Evolutionary conservation across 1,140 invertebrate genomes (phyloP).

Genomic region (Hycleus phaleratus): DNA sequence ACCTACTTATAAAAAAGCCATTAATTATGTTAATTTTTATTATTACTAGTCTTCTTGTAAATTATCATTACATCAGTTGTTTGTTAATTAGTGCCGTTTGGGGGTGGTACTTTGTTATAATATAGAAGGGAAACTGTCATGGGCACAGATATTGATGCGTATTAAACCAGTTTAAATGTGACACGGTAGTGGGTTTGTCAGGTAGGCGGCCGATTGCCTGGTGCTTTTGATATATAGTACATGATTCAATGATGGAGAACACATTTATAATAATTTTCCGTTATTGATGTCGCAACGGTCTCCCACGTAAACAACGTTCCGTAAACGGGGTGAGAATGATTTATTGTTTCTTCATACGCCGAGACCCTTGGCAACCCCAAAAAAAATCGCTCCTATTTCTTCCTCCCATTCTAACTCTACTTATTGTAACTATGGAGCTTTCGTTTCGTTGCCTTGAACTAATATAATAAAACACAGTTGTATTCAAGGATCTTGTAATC

Average conservation of each 20-base stretch:
- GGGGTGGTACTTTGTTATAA: too few species aligned
- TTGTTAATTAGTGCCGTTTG: too few species aligned
- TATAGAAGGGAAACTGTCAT: too few species aligned
- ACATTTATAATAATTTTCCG: conserved; percentile 20
- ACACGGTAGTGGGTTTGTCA: conserved; percentile 14
- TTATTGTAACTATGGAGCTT: too few species aligned
- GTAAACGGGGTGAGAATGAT: conserved; percentile 4
- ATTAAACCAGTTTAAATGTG: background rate
- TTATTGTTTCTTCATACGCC: conserved; percentile 3
- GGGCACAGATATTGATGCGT: conserved; percentile 5
- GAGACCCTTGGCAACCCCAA: background rate
- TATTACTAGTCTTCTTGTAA: too few species aligned
- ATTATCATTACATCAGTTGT: too few species aligned
- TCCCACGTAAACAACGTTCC: conserved; percentile 8
- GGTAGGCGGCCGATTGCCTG: conserved; percentile 11
- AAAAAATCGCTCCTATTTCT: background rate
- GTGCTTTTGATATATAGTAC: conserved; percentile 18
- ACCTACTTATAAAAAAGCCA: too few species aligned
- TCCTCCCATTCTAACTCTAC: background rate
- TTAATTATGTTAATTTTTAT: too few species aligned
- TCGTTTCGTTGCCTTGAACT: too few species aligned
- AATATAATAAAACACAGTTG: too few species aligned
- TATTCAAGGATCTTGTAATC: background rate
- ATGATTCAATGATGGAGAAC: conserved; percentile 20
- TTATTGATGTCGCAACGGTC: conserved; percentile 16